Evolutionary conservation across 2,888 invertebrate genomes (phyloP), one percentile per base, ranked within the genome.

Genomic region (Lathronympha strigana): DNA sequence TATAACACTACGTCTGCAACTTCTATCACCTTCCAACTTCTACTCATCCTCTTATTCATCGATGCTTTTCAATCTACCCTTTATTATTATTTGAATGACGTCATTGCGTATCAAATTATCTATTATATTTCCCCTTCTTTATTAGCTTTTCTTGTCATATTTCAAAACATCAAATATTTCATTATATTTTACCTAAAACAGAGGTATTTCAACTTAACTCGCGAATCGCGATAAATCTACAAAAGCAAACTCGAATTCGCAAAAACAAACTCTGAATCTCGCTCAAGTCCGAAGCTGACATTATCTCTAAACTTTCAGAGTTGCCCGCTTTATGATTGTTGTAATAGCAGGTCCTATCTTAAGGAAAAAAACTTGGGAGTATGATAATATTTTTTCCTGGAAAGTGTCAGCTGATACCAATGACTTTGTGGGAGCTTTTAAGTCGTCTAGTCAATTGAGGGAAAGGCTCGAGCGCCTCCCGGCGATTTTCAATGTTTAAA

Each of bases 261-360:
- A 53, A 43, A 43, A 51, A 51, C 61, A 51, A 53, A 45, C 55
- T 17, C 38, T 4, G 50, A 17, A 51, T 51, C 50, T 53, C 17
- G 25, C 25, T 40, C 11, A 43, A 43, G 28, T 25, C 40, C 11
- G 40, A 15, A 63, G 23, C 8, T 21, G 64, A 66, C 60, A 60
- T 66, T 66, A 66, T 66, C 64, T 23, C 17, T 4, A 45, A 60
- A 60, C 36, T 66, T 64, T 8, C 43, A 19, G 54, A 58, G 17
- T 51, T 40, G 53, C 25, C n/a, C 25, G 43, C 40, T 13, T 45
- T 45, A 47, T 66, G 60, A 66, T 66, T 53, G 60, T 40, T 66
- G 53, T 40, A 58, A 60, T 33, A 51, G 63, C 64, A 66, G 60
- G 64, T 66, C 60, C 60, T 66, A 66, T 60, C 60, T 17, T 4